A percentile compares a stretch with the other conserved stretches of the same genome.
These are phyloP conservation scores for Poecilia gillii DNA, from an alignment of 2,797 vertebrate genomes.

Conservation along the genomic window DNA sequence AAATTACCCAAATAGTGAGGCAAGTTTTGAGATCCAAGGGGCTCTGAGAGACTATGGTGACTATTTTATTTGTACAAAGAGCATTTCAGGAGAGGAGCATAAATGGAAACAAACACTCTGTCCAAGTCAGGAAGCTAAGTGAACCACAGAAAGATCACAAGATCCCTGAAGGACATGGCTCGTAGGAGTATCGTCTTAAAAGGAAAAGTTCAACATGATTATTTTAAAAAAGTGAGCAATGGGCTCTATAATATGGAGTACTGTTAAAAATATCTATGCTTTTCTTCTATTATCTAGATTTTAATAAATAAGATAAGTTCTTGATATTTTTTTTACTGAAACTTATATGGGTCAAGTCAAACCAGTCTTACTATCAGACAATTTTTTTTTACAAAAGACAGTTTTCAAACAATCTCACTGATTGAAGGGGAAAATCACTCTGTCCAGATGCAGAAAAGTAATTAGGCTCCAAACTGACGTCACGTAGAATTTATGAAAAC, in stretches of 20 bases:
- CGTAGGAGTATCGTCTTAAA: constrained; percentile 8
- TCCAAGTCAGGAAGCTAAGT: constrained; percentile 30
- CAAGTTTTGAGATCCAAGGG: constrained; percentile 9
- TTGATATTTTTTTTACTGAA: not conserved
- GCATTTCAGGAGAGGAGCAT: constrained; percentile 16
- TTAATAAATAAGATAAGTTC: not conserved
- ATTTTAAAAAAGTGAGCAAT: not conserved
- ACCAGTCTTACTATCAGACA: not conserved
- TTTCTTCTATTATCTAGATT: not conserved
- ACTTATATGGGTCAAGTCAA: not conserved
- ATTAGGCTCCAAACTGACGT: not conserved
- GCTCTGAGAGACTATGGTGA: not conserved
- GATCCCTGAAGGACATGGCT: constrained; percentile 40
- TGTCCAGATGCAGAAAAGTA: not conserved
- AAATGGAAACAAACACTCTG: constrained; percentile 60
- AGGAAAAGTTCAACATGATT: constrained; percentile 15
- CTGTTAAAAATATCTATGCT: not conserved
- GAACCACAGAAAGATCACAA: constrained; percentile 65
- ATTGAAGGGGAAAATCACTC: not conserved
- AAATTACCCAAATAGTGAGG: constrained; percentile 15
- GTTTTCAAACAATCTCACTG: not conserved
- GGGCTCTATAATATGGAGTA: not conserved
- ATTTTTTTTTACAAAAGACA: not conserved
- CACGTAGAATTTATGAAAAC: not conserved
- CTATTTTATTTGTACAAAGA: constrained; percentile 8